Evolutionary conservation across 2,113 vertebrate genomes (phyloP).

Genomic region (Salvelinus fontinalis): DNA sequence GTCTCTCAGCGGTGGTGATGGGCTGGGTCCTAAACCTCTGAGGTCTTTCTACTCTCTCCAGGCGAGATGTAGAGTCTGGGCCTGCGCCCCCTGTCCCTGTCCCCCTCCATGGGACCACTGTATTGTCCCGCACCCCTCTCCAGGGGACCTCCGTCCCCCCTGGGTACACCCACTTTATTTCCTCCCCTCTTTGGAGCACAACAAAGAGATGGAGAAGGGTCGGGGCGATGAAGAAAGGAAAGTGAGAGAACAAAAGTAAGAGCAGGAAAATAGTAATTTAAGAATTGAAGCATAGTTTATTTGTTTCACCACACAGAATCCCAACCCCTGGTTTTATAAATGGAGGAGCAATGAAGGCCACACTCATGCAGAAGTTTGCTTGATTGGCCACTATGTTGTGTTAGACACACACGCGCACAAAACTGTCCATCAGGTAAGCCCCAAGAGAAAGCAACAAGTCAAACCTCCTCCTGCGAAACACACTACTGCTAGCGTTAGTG

Average conservation of each 20-base stretch:
- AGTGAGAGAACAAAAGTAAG: slow-evolving; percentile 21
- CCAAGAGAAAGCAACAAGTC: no score
- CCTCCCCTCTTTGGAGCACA: slow-evolving; percentile 72
- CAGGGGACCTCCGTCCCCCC: slow-evolving; percentile 74
- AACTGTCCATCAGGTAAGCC: no score
- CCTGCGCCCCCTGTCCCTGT: slow-evolving; percentile 80
- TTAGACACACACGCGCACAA: no score
- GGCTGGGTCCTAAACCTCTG: slow-evolving; percentile 96
- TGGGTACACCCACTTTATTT: slow-evolving; percentile 64
- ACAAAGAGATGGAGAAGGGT: slow-evolving; percentile 2
- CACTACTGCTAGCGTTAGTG: background rate
- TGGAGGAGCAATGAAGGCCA: no score
- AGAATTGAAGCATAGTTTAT: slow-evolving; percentile 58
- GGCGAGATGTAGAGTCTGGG: slow-evolving; percentile 85
- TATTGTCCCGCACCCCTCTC: slow-evolving; percentile 70
- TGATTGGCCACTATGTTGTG: no score
- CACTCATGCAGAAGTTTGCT: no score
- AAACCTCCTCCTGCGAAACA: background rate
- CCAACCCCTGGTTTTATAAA: slow-evolving; percentile 22
- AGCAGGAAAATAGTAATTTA: slow-evolving; percentile 35
- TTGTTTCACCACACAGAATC: slow-evolving; percentile 14
- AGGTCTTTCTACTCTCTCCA: slow-evolving; percentile 91
- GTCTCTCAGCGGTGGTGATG: slow-evolving; percentile 88
- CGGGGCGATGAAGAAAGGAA: no score
- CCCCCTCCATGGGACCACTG: slow-evolving; percentile 76